Base-by-base conservation (phyloP, 1,140 invertebrate species). In the Holcopasites calliopsidis region DNA sequence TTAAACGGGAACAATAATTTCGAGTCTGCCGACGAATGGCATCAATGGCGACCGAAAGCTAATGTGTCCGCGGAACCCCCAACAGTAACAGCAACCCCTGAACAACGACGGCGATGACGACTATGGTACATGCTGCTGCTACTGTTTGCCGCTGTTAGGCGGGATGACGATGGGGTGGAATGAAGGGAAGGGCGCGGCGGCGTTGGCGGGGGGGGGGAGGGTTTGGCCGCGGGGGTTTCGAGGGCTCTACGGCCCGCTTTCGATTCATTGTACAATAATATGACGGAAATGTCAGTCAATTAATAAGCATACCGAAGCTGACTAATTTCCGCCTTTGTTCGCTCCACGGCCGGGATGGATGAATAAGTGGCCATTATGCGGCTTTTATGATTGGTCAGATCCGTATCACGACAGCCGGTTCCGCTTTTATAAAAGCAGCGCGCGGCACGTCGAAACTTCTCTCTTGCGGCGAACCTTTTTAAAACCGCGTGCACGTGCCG, bases 271-370 rank as follows among this genome's bases (percentile, higher is more conserved):
- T 86, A 87, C 85, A 90, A 91, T 91, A 90, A 91, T 90, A 91
- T 90, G 89, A 90, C 90, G 90, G 91, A 91, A 92, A 91, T 85
- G 90, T 90, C 91, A 91, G 90, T 92, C 91, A 92, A 91, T 92
- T 91, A 92, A 92, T 92, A 92, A 91, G 86, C 90, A 90, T 88
- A 90, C 89, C 89, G 85, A 89, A 91, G 88, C 91, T 91, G 89
- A 91, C 90, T 91, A 90, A 91, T 91, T 91, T 90, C 89, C 89
- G 87, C 81, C 86, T 89, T 91, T 90, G 89, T 90, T 87, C 73
- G 85, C 79, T 77, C 62, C 74, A 76, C 60, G 85, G 61, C 69
- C 78, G 73, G 76, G 83, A 89, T 85, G 82, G 85, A 88, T 89
- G 89, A 90, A 91, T 90, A 89, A 91, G 89, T 91, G 89, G 90